phyloP scores from a whole-genome alignment of 2,797 vertebrate genomes.

The Enteromius fasciolatus region DNA sequence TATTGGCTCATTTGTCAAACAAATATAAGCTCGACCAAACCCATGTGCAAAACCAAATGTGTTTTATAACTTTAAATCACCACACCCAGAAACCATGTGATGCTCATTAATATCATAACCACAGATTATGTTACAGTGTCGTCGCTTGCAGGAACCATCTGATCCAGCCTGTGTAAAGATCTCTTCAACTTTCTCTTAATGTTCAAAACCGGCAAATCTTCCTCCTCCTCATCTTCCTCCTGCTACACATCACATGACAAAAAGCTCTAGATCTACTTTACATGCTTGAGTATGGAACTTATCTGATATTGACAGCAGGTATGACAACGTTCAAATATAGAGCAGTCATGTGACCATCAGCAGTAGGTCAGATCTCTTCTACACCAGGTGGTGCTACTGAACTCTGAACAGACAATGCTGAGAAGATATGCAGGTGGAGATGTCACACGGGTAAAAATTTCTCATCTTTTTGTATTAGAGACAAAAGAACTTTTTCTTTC shows the following conservation, averaged over 20 bases:
- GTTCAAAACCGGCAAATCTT: conserved; percentile 56
- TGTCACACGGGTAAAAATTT: not conserved
- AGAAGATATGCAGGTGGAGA: conserved; percentile 17
- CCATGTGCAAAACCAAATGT: not conserved
- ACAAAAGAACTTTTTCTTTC: not conserved
- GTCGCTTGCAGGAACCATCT: conserved; percentile 48
- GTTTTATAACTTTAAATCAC: not conserved
- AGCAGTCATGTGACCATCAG: not conserved
- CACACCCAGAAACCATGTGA: conserved; percentile 35
- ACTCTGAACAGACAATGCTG: not conserved
- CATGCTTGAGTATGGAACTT: not conserved
- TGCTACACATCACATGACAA: conserved; percentile 33
- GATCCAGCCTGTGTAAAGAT: conserved; percentile 56
- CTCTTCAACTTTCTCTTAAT: conserved; percentile 59
- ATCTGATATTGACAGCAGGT: not conserved
- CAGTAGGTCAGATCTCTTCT: not conserved
- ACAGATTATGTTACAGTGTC: conserved; percentile 56
- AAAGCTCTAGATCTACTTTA: conserved; percentile 25
- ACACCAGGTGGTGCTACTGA: conserved; percentile 17
- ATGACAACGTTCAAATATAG: conserved; percentile 3
- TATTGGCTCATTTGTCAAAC: conserved; percentile 17
- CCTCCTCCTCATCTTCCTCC: conserved; percentile 51
- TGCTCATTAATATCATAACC: not conserved
- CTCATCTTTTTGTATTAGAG: not conserved
- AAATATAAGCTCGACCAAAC: not conserved